A percentile compares a stretch with the other conserved stretches of the same genome.
Evolutionary conservation across 2,797 vertebrate species (phyloP).

Genomic region (Neoniphon sammara): DNA sequence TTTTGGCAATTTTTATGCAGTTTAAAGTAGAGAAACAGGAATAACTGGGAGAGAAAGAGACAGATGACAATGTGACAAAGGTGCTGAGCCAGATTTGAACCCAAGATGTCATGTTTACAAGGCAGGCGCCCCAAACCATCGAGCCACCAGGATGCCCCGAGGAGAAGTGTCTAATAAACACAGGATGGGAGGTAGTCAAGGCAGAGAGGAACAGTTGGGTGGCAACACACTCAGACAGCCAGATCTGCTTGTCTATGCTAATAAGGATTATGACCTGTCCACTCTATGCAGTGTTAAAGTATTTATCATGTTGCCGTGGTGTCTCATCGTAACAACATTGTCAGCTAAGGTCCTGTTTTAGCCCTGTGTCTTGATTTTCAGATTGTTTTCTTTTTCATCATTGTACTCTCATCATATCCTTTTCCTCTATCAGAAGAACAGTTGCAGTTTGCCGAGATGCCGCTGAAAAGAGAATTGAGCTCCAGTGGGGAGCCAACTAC

Average conservation of each 20-base stretch:
- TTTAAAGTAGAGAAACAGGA: too few species aligned
- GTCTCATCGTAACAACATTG: conserved; percentile 7
- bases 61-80: too few species aligned
- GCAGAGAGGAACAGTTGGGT: conserved; percentile 37
- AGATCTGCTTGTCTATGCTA: conserved; percentile 36
- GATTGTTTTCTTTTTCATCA: conserved; percentile 29
- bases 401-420: conserved; percentile 5
- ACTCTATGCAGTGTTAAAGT: conserved; percentile 47
- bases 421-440: conserved; percentile 11
- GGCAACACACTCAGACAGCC: conserved; percentile 40
- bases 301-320: conserved; percentile 36
- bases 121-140: too few species aligned
- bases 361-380: too few species aligned
- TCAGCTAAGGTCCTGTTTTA: not conserved
- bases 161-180: conserved; percentile 17
- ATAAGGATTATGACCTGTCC: conserved; percentile 45
- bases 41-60: too few species aligned
- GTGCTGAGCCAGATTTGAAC: too few species aligned
- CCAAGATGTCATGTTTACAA: too few species aligned
- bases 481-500: conserved; percentile 23
- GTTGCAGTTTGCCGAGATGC: conserved; percentile 1
- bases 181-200: conserved; percentile 7
- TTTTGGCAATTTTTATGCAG: too few species aligned
- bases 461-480: conserved; percentile 30
- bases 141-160: not conserved